Evolutionary conservation across 1,140 invertebrate genomes (phyloP).

Genomic region (Stenopsyche tienmushanensis): DNA sequence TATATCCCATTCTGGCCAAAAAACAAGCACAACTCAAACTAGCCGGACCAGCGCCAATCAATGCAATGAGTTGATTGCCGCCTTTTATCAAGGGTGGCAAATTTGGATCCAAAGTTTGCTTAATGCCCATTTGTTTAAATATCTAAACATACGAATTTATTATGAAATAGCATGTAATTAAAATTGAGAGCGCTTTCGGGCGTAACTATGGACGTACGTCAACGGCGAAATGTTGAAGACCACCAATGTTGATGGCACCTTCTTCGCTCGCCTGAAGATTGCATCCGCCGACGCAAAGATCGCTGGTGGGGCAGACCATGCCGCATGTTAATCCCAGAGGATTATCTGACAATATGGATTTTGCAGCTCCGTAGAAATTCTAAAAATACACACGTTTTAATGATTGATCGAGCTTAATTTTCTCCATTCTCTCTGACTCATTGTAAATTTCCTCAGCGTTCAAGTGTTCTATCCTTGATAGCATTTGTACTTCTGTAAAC

Average conservation of each 20-base stretch:
- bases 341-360: conserved; percentile 96
- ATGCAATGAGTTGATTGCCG: conserved; percentile 77
- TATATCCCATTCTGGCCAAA: conserved; percentile 88
- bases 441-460: too few relatives aligned
- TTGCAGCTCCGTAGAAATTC: conserved; percentile 98
- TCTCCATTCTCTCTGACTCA: too few relatives aligned
- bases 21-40: conserved; percentile 97
- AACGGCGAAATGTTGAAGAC: conserved; percentile 95
- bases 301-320: conserved; percentile 98
- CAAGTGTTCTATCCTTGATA: too few relatives aligned
- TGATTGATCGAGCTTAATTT: too few relatives aligned
- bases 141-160: conserved; percentile 57
- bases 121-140: conserved; percentile 92
- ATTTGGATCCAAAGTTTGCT: conserved; percentile 78
- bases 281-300: conserved; percentile 96
- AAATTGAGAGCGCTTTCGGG: too few relatives aligned
- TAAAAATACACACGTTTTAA: conserved; percentile 33
- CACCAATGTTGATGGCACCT: conserved; percentile 97
- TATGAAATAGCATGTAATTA: too few relatives aligned
- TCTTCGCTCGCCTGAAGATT: conserved; percentile 95
- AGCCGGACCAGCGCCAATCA: conserved; percentile 93
- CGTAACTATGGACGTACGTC: conserved; percentile 70
- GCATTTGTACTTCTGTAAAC: too few relatives aligned
- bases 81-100: conserved; percentile 57
- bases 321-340: conserved; percentile 95